These are phyloP conservation scores for Lepidurus apus DNA, from an alignment of 1,140 invertebrate genomes.

Conservation along the genomic window DNA sequence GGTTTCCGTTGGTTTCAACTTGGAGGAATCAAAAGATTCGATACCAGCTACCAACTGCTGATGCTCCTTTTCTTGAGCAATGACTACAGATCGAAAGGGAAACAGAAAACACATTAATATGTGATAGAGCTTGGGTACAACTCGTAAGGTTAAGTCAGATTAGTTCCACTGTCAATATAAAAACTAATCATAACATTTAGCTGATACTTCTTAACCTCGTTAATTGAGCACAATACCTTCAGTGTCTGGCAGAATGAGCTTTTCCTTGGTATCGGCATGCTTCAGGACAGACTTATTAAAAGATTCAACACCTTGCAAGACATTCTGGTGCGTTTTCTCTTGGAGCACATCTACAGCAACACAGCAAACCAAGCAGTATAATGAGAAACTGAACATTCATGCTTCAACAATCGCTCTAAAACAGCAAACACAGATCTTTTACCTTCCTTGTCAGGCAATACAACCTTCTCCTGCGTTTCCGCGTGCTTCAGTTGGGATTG, in stretches of 20 bases:
- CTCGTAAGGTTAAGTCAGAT: neutral
- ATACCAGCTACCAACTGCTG: slow-evolving; percentile 79
- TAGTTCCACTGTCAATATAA: neutral
- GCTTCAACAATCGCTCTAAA: neutral
- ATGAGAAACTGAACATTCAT: slow-evolving; percentile 25
- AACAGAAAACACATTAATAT: neutral
- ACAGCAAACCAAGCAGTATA: slow-evolving; percentile 29
- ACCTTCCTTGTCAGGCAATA: slow-evolving; percentile 92
- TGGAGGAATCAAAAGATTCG: slow-evolving; percentile 75
- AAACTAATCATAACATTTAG: neutral
- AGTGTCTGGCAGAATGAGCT: slow-evolving; percentile 38
- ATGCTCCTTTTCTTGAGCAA: slow-evolving; percentile 68
- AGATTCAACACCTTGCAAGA: slow-evolving; percentile 42
- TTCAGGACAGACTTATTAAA: slow-evolving; percentile 42
- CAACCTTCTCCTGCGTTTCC: slow-evolving; percentile 87
- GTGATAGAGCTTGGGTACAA: neutral
- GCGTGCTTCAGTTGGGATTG: slow-evolving; percentile 79
- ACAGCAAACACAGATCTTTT: slow-evolving; percentile 41
- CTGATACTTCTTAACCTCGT: no score
- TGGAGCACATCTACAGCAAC: slow-evolving; percentile 41
- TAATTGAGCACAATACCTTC: slow-evolving; percentile 36
- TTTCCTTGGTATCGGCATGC: slow-evolving; percentile 40
- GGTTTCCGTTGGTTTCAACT: slow-evolving; percentile 82
- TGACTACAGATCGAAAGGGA: slow-evolving; percentile 18
- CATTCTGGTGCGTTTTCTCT: slow-evolving; percentile 44